A percentile compares a stretch with the other conserved stretches of the same genome.
These are phyloP conservation scores for Ardeotis arabs DNA, from an alignment of 2,113 vertebrate genomes.

Conservation along the genomic window DNA sequence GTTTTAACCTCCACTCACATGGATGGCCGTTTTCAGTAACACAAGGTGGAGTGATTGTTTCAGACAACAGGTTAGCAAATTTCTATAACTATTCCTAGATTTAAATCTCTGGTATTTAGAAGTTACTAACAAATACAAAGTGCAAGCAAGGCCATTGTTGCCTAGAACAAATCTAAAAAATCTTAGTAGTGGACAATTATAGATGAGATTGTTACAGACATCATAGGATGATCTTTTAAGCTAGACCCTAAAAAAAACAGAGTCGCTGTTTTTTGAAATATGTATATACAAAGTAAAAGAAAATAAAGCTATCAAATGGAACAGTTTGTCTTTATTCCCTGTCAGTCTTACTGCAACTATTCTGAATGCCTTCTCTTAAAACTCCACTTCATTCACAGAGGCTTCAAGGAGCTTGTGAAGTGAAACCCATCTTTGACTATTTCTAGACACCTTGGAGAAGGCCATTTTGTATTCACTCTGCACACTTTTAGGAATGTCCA, in stretches of 20 bases:
- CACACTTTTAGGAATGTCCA: neutral
- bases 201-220: neutral
- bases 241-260: neutral
- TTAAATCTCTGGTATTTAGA: neutral
- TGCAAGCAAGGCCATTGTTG: neutral
- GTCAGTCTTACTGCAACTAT: neutral
- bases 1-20: neutral
- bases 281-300: neutral
- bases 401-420: neutral
- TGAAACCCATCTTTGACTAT: neutral
- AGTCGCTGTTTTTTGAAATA: neutral
- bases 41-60: neutral
- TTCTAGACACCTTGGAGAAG: neutral
- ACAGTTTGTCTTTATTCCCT: neutral
- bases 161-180: neutral
- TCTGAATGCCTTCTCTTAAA: neutral
- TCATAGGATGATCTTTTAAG: neutral
- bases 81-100: neutral
- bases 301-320: neutral
- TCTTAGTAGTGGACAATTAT: neutral
- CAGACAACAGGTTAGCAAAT: neutral
- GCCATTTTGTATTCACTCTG: neutral
- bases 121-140: neutral
- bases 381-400: neutral
- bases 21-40: neutral